Conservation (phyloP, 2,797 vertebrate genomes). For the Notamacropus eugenii region DNA sequence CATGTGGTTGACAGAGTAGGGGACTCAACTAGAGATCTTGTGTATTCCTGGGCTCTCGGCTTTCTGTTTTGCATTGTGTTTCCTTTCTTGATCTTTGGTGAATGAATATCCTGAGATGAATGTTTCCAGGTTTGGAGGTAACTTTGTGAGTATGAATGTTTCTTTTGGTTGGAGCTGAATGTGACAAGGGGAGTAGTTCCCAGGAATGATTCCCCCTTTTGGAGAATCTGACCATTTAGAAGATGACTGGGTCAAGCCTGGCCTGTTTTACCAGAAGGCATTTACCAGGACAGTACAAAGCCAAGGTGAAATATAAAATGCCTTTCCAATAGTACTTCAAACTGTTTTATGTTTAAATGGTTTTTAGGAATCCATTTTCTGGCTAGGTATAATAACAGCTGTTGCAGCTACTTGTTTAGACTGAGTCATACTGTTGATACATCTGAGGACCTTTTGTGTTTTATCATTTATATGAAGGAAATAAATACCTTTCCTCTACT, state of each 20-base stretch:
- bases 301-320: neutral
- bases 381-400: neutral
- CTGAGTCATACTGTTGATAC: neutral
- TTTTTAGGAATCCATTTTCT: neutral
- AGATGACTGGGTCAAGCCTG: neutral
- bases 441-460: neutral
- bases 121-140: neutral
- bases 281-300: neutral
- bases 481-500: neutral
- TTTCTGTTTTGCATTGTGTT: neutral
- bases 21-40: neutral
- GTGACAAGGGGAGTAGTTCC: neutral
- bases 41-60: neutral
- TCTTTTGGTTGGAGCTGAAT: neutral
- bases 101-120: neutral
- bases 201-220: neutral
- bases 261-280: neutral
- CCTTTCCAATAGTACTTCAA: neutral
- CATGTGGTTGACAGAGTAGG: neutral
- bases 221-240: neutral
- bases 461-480: neutral
- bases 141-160: neutral
- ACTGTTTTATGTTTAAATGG: neutral
- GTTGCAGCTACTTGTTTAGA: neutral
- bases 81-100: neutral